Percentiles rank a stretch among this genome's conserved stretches.
Conservation (phyloP, 2,113 vertebrate species). For the Nematolebias whitei region DNA sequence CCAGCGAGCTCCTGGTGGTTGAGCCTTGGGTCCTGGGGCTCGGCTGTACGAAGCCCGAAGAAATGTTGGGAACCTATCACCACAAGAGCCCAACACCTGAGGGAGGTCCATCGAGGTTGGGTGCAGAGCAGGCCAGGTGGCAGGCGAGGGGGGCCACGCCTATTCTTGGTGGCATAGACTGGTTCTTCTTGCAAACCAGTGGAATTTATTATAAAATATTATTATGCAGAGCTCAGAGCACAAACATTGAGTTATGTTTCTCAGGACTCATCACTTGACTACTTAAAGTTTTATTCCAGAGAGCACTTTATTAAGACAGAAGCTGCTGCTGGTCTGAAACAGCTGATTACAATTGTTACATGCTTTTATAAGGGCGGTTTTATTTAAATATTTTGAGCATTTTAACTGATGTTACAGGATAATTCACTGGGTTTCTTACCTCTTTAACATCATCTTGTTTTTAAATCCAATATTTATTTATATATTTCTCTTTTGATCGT, state of each 20-base stretch:
- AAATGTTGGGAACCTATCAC: too few relatives aligned
- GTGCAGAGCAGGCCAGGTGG: too few relatives aligned
- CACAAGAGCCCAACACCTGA: too few relatives aligned
- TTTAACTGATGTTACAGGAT: slow-evolving; percentile 1
- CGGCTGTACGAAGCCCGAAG: too few relatives aligned
- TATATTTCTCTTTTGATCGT: not conserved
- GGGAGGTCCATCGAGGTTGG: too few relatives aligned
- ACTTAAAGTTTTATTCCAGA: slow-evolving; percentile 26
- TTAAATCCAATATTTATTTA: slow-evolving; percentile 25
- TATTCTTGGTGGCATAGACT: too few relatives aligned
- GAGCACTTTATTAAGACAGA: slow-evolving; percentile 52
- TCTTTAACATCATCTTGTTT: slow-evolving; percentile 17
- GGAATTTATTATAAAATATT: slow-evolving; percentile 17
- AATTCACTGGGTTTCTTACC: slow-evolving; percentile 20
- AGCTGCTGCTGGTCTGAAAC: slow-evolving; percentile 44
- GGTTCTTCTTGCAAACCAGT: slow-evolving; percentile 6
- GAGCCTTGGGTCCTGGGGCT: too few relatives aligned
- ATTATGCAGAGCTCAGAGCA: slow-evolving; percentile 21
- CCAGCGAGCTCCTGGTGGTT: too few relatives aligned
- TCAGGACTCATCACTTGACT: slow-evolving; percentile 52
- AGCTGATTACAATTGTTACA: slow-evolving; percentile 3
- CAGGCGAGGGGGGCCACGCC: too few relatives aligned
- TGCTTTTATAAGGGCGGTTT: slow-evolving; percentile 21
- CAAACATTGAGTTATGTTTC: slow-evolving; percentile 35
- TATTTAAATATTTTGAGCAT: slow-evolving; percentile 2